phyloP scores from a whole-genome alignment of 2,888 invertebrate species.

The Icerya purchasi region DNA sequence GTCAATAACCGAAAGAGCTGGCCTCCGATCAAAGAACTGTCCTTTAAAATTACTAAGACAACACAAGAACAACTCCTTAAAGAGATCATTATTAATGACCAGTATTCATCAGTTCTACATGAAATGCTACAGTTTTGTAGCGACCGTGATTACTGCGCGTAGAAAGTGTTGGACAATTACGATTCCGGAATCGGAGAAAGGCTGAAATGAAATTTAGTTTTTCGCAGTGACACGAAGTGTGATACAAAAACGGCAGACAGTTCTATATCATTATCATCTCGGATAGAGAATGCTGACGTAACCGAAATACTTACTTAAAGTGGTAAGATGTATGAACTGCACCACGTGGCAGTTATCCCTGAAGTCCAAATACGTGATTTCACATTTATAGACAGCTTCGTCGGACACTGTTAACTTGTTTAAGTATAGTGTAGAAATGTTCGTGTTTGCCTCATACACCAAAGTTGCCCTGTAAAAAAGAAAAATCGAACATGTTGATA shows the following conservation, averaged over 20 bases:
- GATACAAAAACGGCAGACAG: not conserved
- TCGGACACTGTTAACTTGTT: constrained; percentile 43
- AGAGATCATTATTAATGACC: too few species aligned
- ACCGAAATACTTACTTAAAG: constrained; percentile 49
- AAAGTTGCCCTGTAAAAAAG: constrained; percentile 41
- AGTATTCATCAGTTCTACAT: too few species aligned
- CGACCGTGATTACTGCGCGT: too few species aligned
- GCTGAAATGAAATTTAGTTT: not conserved
- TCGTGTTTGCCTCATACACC: constrained; percentile 39
- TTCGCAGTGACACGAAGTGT: not conserved
- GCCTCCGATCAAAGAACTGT: too few species aligned
- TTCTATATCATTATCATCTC: not conserved
- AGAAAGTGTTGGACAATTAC: too few species aligned
- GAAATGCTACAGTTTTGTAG: too few species aligned
- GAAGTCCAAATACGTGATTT: constrained; percentile 59
- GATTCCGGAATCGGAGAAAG: too few species aligned
- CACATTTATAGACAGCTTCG: constrained; percentile 61
- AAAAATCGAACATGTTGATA: too few species aligned
- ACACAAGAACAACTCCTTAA: too few species aligned
- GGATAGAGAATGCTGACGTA: not conserved
- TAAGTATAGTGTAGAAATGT: constrained; percentile 44
- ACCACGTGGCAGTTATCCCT: constrained; percentile 58
- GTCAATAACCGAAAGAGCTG: too few species aligned
- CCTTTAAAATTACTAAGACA: too few species aligned
- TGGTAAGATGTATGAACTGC: constrained; percentile 54